Percentiles rank a stretch among this genome's conserved stretches.
These are phyloP conservation scores for Ceramica pisi DNA, from an alignment of 2,888 invertebrate species.

Conservation along the genomic window DNA sequence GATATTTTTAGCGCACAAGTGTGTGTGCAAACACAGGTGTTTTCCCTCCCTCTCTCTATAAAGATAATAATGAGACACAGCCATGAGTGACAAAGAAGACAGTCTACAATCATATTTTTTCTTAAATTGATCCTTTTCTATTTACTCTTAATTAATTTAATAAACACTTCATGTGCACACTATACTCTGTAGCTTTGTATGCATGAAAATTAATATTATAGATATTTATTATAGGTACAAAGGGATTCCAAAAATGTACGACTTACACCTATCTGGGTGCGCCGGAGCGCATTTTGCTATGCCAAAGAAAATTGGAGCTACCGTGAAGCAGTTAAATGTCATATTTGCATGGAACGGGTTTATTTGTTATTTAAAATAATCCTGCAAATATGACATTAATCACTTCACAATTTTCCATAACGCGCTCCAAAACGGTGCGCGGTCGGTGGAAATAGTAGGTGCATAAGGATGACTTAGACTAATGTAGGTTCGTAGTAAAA, in stretches of 20 bases:
- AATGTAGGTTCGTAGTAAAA: slow-evolving; percentile 38
- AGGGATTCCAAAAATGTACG: slow-evolving; percentile 7
- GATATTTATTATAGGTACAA: slow-evolving; percentile 11
- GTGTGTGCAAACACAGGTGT: background rate
- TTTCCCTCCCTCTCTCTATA: background rate
- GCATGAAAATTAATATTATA: slow-evolving; percentile 36
- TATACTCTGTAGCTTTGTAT: slow-evolving; percentile 31
- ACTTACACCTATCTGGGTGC: background rate
- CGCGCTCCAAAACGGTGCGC: background rate
- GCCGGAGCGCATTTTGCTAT: background rate
- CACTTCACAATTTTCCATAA: too few relatives aligned
- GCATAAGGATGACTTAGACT: slow-evolving; percentile 16
- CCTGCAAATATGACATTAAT: too few relatives aligned
- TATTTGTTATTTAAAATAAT: too few relatives aligned
- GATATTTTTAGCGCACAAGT: background rate
- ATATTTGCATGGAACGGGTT: background rate
- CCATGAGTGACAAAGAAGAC: background rate
- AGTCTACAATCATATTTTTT: background rate
- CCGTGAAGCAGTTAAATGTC: background rate
- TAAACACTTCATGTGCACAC: slow-evolving; percentile 23
- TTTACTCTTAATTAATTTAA: slow-evolving; percentile 3
- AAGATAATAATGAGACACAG: background rate
- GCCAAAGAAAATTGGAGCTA: background rate
- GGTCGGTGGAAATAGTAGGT: too few relatives aligned
- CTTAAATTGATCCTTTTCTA: background rate